phyloP scores from a whole-genome alignment of 2,113 vertebrate genomes.

The Podarcis cretensis region DNA sequence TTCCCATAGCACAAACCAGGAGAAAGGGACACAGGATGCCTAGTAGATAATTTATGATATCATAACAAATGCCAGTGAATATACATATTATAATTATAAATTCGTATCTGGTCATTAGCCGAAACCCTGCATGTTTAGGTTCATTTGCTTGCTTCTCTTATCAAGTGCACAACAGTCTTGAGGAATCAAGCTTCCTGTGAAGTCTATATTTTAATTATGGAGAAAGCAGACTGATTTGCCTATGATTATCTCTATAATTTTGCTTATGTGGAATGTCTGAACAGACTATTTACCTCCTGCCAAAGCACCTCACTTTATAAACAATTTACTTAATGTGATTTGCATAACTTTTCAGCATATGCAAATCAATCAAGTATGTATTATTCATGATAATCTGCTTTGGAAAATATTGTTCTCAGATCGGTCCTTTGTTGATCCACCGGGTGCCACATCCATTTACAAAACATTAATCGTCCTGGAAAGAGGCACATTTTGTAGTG shows the following conservation, averaged over 20 bases:
- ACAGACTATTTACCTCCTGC: constrained; percentile 67
- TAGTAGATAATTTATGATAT: neutral
- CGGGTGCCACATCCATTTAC: constrained; percentile 45
- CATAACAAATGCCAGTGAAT: neutral
- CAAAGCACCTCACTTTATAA: constrained; percentile 66
- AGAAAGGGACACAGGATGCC: neutral
- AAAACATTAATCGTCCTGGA: constrained; percentile 32
- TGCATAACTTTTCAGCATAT: constrained; percentile 69
- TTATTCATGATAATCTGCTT: constrained; percentile 70
- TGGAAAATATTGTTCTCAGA: constrained; percentile 58
- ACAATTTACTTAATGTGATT: constrained; percentile 69
- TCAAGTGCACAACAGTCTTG: constrained; percentile 5
- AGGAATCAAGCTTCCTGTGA: constrained; percentile 25
- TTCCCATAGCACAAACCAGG: neutral
- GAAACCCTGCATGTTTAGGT: neutral
- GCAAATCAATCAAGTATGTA: constrained; percentile 64
- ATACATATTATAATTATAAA: neutral
- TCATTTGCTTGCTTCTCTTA: constrained; percentile 1
- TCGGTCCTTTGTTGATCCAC: constrained; percentile 54
- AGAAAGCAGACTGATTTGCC: constrained; percentile 44
- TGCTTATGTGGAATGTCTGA: constrained; percentile 47
- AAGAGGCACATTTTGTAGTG: constrained; percentile 8
- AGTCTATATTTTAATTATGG: constrained; percentile 45
- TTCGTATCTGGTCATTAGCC: constrained; percentile 1
- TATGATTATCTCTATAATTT: constrained; percentile 35